A percentile compares a stretch with the other conserved stretches of the same genome.
phyloP scores from a whole-genome alignment of 2,113 vertebrate genomes.

The Cyprinus carpio region DNA sequence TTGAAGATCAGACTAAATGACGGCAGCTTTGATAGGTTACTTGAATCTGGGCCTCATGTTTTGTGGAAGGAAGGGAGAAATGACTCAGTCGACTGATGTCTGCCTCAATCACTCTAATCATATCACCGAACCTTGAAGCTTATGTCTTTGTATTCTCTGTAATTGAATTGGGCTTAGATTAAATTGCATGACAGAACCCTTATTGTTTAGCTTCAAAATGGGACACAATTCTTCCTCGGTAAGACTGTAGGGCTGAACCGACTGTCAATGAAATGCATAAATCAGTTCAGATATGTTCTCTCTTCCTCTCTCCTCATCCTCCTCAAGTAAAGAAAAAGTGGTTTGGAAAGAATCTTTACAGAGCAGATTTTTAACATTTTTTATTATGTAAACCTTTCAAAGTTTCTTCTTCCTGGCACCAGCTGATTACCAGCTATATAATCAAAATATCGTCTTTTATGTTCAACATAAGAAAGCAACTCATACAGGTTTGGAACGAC shows the following conservation, averaged over 20 bases:
- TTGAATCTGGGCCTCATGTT: slow-evolving; percentile 13
- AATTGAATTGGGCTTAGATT: slow-evolving; percentile 70
- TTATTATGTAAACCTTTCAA: too few relatives aligned
- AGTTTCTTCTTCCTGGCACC: too few relatives aligned
- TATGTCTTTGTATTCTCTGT: slow-evolving; percentile 72
- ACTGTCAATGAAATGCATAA: slow-evolving; percentile 6
- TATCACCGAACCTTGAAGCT: slow-evolving; percentile 65
- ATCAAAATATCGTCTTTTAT: too few relatives aligned
- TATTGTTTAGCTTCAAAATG: slow-evolving; percentile 52
- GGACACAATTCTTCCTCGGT: slow-evolving; percentile 41
- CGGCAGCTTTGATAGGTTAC: slow-evolving; percentile 10
- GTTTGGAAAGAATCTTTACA: not conserved
- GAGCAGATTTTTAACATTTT: not conserved
- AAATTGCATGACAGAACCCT: slow-evolving; percentile 68
- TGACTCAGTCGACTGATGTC: slow-evolving; percentile 38
- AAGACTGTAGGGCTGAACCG: slow-evolving; percentile 10
- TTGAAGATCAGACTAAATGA: not conserved
- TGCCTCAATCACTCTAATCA: slow-evolving; percentile 67
- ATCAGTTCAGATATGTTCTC: not conserved
- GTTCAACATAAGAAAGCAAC: too few relatives aligned
- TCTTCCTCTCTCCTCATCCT: not conserved
- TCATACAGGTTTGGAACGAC: too few relatives aligned
- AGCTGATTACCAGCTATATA: too few relatives aligned
- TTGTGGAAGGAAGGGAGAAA: slow-evolving; percentile 23
- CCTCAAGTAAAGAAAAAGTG: not conserved